These are phyloP conservation scores for Agriopis marginaria DNA, from an alignment of 2,888 invertebrate species.

Conservation along the genomic window DNA sequence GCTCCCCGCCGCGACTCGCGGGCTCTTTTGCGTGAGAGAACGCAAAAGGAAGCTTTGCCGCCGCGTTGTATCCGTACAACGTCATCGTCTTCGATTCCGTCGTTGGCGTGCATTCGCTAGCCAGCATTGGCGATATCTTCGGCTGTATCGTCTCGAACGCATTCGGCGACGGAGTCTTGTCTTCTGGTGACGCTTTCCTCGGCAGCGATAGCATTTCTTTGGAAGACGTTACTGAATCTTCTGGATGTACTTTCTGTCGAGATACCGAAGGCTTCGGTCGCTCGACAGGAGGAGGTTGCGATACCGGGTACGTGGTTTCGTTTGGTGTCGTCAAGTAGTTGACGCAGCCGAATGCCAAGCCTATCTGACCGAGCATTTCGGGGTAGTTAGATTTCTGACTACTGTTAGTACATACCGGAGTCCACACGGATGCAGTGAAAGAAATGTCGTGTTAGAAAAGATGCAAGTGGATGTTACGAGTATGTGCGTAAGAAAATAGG, in stretches of 20 bases:
- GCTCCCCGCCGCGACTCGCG: slow-evolving; percentile 55
- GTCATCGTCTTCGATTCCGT: slow-evolving; percentile 79
- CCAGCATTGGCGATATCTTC: slow-evolving; percentile 79
- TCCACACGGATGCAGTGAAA: slow-evolving; percentile 69
- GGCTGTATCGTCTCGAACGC: slow-evolving; percentile 71
- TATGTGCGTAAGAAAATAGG: slow-evolving; percentile 46
- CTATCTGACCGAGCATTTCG: slow-evolving; percentile 84
- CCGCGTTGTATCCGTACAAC: slow-evolving; percentile 83
- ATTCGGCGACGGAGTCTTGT: slow-evolving; percentile 73
- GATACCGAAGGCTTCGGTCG: slow-evolving; percentile 60
- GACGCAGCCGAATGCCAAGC: slow-evolving; percentile 83
- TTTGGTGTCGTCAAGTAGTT: slow-evolving; percentile 78
- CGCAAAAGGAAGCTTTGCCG: slow-evolving; percentile 81
- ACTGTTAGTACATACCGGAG: slow-evolving; percentile 69
- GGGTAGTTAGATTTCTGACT: slow-evolving; percentile 84
- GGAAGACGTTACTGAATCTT: slow-evolving; percentile 69
- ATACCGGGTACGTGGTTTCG: slow-evolving; percentile 49
- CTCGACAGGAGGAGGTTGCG: slow-evolving; percentile 39
- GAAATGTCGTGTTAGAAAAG: slow-evolving; percentile 57
- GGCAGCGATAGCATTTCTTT: slow-evolving; percentile 68
- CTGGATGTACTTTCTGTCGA: slow-evolving; percentile 78
- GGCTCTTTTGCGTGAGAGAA: slow-evolving; percentile 75
- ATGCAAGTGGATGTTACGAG: slow-evolving; percentile 49
- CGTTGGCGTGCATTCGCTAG: slow-evolving; percentile 72
- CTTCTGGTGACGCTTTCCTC: slow-evolving; percentile 72